A percentile compares a stretch with the other conserved stretches of the same genome.
These are phyloP conservation scores for Syrista parreyssii DNA, from an alignment of 2,888 invertebrate species.

Conservation along the genomic window DNA sequence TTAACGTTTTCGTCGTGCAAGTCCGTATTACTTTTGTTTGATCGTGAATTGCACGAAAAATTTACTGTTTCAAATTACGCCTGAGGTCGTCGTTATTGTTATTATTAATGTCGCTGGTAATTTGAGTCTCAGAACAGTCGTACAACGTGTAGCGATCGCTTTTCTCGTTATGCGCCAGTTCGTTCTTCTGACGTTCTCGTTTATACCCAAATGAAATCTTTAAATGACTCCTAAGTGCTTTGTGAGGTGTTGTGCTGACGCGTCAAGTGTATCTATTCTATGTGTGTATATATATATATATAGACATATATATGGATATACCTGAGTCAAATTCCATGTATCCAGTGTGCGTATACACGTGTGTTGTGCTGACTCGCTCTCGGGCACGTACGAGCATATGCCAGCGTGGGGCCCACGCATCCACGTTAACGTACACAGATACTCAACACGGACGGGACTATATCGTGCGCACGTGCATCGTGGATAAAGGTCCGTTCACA, in stretches of 20 bases:
- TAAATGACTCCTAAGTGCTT: slow-evolving; percentile 44
- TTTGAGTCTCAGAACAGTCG: too few species aligned
- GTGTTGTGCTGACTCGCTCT: background rate
- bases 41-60: too few species aligned
- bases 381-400: background rate
- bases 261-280: slow-evolving; percentile 31
- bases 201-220: slow-evolving; percentile 36
- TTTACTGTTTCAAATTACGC: too few species aligned
- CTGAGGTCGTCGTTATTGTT: too few species aligned
- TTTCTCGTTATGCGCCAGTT: too few species aligned
- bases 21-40: too few species aligned
- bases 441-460: too few species aligned
- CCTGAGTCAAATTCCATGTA: slow-evolving; percentile 42
- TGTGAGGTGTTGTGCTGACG: slow-evolving; percentile 43
- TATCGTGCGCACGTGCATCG: background rate
- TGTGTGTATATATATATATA: slow-evolving; percentile 15
- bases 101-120: too few species aligned
- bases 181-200: too few species aligned
- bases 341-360: background rate
- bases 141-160: too few species aligned
- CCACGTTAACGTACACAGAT: background rate
- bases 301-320: too few species aligned
- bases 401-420: background rate
- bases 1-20: too few species aligned
- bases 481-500: slow-evolving; percentile 4